Evolutionary conservation across 2,888 invertebrate genomes (phyloP), one percentile per base, ranked within the genome.

Genomic region (Eupithecia centaureata): DNA sequence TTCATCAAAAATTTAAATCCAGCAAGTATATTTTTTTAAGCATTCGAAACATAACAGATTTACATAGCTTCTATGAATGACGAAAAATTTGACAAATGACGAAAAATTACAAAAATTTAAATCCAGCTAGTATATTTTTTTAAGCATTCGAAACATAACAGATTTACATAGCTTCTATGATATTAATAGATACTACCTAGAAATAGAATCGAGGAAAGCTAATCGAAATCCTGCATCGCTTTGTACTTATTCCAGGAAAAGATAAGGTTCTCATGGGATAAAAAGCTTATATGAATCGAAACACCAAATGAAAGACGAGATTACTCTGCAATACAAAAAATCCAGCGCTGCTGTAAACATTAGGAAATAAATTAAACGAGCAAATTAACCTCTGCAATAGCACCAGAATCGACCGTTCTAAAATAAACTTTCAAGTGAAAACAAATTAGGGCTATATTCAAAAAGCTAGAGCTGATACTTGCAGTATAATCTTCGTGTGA

Each of bases 401-500:
- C 25, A 13, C 15, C 25, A 51, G 25, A 1, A n/a, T 51, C 25
- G 10, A 47, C 22, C 22, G 13, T 51, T 51, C 51, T 13, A 15
- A 27, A 52, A 52, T 22, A 13, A 52, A 12, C 52, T 52, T 27
- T 7, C 1, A 5, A 5, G 15, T 15, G 27, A 25, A 52, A 27
- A 27, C 27, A 15, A 25, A 52, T 27, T 27, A 52, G 52, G 15
- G 5, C 18, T 56, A 38, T 28, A 30, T 60, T 38, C 61, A 47
- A 59, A 61, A 33, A 65, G 58, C 67, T 61, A 30, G 35, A 61
- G 62, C 66, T 67, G 60, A 72, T 67, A 65, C 58, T 25, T 56
- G 60, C 58, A 18, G 22, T 65, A 38, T 71, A 74, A 74, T 67
- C 72, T 64, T 52, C 58, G 64, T 65, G 51, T 67, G 67, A 67